Percentiles rank a stretch among this genome's conserved stretches.
Evolutionary conservation across 1,140 invertebrate genomes (phyloP).

Genomic region (Diachasma alloeum): DNA sequence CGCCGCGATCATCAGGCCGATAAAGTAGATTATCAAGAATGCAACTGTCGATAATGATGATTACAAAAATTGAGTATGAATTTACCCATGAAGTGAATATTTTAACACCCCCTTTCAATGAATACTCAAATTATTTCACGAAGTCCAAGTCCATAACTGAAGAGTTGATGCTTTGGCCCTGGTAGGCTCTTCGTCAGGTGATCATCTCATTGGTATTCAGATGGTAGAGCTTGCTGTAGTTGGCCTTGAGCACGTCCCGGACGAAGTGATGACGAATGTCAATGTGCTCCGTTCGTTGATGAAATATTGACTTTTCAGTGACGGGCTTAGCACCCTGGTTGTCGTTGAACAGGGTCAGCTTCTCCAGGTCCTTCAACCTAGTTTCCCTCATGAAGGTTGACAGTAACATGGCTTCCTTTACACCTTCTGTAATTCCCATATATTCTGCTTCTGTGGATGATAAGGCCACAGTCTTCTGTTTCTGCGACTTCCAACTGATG

Average conservation of each 20-base stretch:
- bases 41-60: too few species aligned
- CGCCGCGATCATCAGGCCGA: too few species aligned
- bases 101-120: too few species aligned
- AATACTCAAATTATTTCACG: too few species aligned
- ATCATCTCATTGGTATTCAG: neutral
- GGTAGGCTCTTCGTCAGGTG: neutral
- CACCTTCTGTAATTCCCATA: neutral
- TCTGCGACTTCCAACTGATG: neutral
- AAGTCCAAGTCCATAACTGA: too few species aligned
- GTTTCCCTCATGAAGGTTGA: too few species aligned
- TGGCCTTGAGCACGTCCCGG: neutral
- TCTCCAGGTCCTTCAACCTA: neutral
- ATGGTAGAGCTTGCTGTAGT: neutral
- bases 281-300: neutral
- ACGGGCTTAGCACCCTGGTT: neutral
- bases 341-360: neutral
- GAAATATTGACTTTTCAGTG: neutral
- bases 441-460: constrained; percentile 12
- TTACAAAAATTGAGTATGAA: too few species aligned
- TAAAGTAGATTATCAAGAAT: too few species aligned
- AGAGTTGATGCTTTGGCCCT: too few species aligned
- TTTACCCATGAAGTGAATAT: too few species aligned
- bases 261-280: neutral
- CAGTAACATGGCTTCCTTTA: too few species aligned
- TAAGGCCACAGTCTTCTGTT: neutral